Percentiles rank a stretch among this genome's conserved stretches.
Conservation (phyloP, 2,888 invertebrate species). For the Stictocephala bisonia region DNA sequence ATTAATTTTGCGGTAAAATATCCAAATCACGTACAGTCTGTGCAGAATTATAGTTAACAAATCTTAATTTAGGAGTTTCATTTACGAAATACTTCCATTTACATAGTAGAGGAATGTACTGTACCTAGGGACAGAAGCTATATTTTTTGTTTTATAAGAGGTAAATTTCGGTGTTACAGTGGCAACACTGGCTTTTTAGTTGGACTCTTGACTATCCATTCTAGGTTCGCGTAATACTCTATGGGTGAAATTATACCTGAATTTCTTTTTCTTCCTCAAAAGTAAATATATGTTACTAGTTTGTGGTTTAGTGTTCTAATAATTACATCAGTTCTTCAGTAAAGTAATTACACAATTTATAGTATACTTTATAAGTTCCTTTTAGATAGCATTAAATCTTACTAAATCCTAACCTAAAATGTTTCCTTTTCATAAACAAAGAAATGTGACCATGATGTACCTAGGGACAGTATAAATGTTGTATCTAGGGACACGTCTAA, state of each 20-base stretch:
- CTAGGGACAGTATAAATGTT: constrained; percentile 26
- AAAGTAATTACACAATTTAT: constrained; percentile 1
- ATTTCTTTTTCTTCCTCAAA: neutral
- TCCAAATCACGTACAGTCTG: no score
- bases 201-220: neutral
- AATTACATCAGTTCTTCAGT: neutral
- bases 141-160: no score
- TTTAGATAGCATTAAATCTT: neutral
- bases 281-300: neutral
- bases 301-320: neutral
- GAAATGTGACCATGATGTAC: constrained; percentile 4
- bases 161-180: neutral
- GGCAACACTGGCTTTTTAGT: constrained; percentile 20
- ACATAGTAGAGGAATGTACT: neutral
- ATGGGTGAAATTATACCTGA: neutral
- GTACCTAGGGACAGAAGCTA: constrained; percentile 28
- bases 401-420: constrained; percentile 32
- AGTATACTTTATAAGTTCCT: constrained; percentile 3
- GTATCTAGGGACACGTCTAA: constrained; percentile 14
- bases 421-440: constrained; percentile 20
- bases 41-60: no score
- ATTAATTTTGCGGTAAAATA: no score
- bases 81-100: no score
- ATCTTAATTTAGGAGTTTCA: no score
- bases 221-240: neutral